Evolutionary conservation across 1,140 invertebrate genomes (phyloP).

Genomic region (Leptinotarsa texana): DNA sequence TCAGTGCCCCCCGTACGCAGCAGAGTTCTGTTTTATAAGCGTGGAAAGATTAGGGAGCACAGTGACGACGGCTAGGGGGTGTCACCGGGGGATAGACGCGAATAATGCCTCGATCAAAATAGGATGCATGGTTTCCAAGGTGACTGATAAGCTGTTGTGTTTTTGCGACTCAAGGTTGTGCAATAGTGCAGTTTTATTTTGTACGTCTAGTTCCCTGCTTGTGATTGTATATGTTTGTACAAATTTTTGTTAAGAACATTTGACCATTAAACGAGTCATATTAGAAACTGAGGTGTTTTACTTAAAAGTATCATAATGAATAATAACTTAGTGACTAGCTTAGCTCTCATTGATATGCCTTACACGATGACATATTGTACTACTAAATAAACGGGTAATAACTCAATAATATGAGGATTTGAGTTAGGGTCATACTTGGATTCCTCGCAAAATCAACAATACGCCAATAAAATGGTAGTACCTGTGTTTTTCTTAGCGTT

Average conservation of each 20-base stretch:
- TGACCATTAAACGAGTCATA: no score
- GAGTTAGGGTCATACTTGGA: neutral
- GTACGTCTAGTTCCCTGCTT: neutral
- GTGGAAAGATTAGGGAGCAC: neutral
- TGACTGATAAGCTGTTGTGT: neutral
- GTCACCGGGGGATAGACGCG: neutral
- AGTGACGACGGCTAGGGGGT: neutral
- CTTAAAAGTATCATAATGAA: no score
- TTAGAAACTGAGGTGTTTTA: no score
- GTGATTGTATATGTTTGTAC: neutral
- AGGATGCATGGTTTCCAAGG: neutral
- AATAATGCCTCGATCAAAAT: neutral
- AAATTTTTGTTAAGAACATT: no score
- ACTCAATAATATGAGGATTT: no score
- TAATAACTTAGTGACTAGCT: no score
- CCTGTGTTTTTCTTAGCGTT: neutral
- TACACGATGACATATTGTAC: no score
- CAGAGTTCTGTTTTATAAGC: conserved; percentile 2
- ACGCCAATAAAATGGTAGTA: neutral
- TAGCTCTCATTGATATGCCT: no score
- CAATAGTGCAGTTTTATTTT: neutral
- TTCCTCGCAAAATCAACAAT: neutral
- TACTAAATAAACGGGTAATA: no score
- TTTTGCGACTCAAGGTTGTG: conserved; percentile 1
- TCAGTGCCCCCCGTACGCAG: conserved; percentile 2